These are phyloP conservation scores for Sparidentex hasta DNA, from an alignment of 2,797 vertebrate genomes.

Conservation along the genomic window DNA sequence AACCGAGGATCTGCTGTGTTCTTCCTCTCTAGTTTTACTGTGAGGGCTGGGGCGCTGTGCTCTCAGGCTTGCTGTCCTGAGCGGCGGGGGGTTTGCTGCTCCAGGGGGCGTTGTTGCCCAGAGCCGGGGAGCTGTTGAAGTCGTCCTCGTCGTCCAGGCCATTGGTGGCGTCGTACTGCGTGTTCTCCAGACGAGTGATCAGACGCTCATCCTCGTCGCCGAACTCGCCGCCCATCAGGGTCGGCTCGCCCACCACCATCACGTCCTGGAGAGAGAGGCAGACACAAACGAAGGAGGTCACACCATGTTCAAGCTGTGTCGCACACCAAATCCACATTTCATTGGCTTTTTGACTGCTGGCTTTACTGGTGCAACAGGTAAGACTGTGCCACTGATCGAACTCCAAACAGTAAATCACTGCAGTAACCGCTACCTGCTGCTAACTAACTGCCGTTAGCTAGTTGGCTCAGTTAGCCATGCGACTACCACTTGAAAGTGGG, in stretches of 20 bases:
- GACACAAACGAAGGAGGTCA: conserved; percentile 11
- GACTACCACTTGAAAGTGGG: no score
- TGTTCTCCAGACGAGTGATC: conserved; percentile 99
- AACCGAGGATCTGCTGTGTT: conserved; percentile 51
- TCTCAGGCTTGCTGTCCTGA: conserved; percentile 97
- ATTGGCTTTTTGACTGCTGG: not conserved
- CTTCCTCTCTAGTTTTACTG: conserved; percentile 85
- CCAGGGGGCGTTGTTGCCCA: conserved; percentile 96
- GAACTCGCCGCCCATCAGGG: conserved; percentile 98
- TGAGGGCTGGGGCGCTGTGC: conserved; percentile 93
- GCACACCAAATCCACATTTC: no score
- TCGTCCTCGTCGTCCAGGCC: conserved; percentile 99
- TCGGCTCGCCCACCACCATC: conserved; percentile 99
- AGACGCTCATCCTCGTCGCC: conserved; percentile 99
- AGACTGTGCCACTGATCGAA: no score
- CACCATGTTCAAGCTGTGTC: not conserved
- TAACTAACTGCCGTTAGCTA: no score
- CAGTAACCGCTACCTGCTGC: no score
- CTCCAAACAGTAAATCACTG: no score
- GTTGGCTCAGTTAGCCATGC: no score
- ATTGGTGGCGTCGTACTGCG: conserved; percentile 98
- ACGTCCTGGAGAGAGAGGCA: conserved; percentile 88
- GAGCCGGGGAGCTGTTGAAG: conserved; percentile 96
- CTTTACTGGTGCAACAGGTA: no score
- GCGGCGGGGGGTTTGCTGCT: conserved; percentile 93